Base-by-base conservation (phyloP, 1,140 invertebrate genomes). In the Calosoma granatense region DNA sequence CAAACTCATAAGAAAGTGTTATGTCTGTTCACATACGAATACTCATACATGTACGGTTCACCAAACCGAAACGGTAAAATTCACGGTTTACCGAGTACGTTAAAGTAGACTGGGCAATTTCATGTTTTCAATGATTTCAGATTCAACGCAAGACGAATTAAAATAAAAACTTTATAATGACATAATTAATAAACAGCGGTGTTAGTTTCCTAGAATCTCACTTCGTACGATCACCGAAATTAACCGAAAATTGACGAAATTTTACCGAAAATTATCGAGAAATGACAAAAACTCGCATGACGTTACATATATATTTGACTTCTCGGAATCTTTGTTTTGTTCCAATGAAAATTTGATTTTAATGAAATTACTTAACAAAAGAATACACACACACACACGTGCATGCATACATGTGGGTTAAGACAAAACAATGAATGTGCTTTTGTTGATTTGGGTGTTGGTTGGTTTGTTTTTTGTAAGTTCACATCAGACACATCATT, bases 1-100 rank as follows among this genome's bases (percentile, higher is more conserved):
- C n/a, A n/a, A n/a, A n/a, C n/a, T n/a, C 26, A 47, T 17, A 47
- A 47, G 41, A 47, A 47, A 47, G 41, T 47, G 26, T 30, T 30
- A 30, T 30, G 41, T 47, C 41, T 47, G 15, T 47, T 47, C 41
- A 47, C 41, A 47, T 47, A 17, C 6, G 41, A 47, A 47, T 11
- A 47, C 41, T 47, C 41, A 47, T 47, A 47, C 15, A 47, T 11
- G 6, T 11, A 9, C 41, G 41, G 17, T 11, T 3, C 41, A 47
- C 6, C 9, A 47, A 6, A 47, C 9, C 41, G 41, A 47, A 47
- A 47, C 41, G 41, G 15, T 12, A 47, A 36, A 11, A 47, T 47
- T 47, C 15, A 47, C 41, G 41, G 6, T 11, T 47, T 47, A 47
- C 6, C 17, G 15, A 47, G 9, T 17, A 47, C 15, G 17, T 47